Evolutionary conservation across 2,888 invertebrate species (phyloP).

Genomic region (Hirtodrosophila histrioides): DNA sequence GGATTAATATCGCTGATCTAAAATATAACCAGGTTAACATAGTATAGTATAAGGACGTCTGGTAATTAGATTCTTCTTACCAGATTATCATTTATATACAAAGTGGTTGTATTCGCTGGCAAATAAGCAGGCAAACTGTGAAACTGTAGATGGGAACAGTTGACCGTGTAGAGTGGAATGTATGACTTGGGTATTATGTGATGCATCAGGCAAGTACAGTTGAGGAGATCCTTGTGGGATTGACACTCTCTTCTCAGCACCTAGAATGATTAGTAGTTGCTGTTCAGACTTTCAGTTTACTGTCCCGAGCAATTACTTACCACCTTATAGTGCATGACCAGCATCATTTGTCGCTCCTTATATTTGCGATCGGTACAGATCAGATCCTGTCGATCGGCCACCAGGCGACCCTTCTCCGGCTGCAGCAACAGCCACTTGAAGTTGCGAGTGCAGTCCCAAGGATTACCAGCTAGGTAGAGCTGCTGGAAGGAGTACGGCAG

Average conservation of each 20-base stretch:
- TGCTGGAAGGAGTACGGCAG: slow-evolving; percentile 77
- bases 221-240: slow-evolving; percentile 78
- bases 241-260: slow-evolving; percentile 71
- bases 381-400: slow-evolving; percentile 81
- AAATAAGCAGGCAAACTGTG: slow-evolving; percentile 80
- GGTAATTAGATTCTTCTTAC: slow-evolving; percentile 48
- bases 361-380: slow-evolving; percentile 82
- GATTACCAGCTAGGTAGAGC: slow-evolving; percentile 82
- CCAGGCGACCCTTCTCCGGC: slow-evolving; percentile 73
- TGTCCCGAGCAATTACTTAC: slow-evolving; percentile 49
- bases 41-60: too few species aligned
- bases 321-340: slow-evolving; percentile 83
- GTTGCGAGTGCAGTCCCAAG: slow-evolving; percentile 84
- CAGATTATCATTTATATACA: slow-evolving; percentile 82
- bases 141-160: slow-evolving; percentile 82
- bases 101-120: slow-evolving; percentile 83
- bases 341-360: slow-evolving; percentile 79
- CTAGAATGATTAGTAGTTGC: slow-evolving; percentile 7
- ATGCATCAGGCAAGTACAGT: slow-evolving; percentile 83
- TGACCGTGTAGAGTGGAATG: slow-evolving; percentile 83
- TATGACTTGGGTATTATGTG: slow-evolving; percentile 81
- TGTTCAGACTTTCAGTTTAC: too few species aligned
- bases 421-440: slow-evolving; percentile 82
- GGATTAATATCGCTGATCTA: slow-evolving; percentile 89
- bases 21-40: background rate